These are phyloP conservation scores for Apamea crenata DNA, from an alignment of 2,888 invertebrate genomes.

Conservation along the genomic window DNA sequence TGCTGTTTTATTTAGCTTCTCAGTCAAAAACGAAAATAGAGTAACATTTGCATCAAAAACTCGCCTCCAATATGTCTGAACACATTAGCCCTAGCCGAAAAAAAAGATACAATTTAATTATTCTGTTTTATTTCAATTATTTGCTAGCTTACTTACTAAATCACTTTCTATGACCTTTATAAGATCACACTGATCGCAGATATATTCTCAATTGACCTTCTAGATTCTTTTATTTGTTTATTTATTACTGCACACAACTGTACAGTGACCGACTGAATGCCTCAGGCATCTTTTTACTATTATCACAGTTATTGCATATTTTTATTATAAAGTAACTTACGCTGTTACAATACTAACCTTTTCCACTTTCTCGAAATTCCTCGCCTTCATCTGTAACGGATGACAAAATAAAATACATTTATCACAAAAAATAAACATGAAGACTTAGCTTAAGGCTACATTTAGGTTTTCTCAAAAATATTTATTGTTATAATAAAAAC, in stretches of 20 bases:
- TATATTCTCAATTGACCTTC: background rate
- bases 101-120: constrained; percentile 79
- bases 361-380: constrained; percentile 99
- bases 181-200: constrained; percentile 31
- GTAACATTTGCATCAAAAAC: constrained; percentile 76
- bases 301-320: constrained; percentile 71
- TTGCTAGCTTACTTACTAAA: constrained; percentile 53
- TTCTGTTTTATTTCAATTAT: constrained; percentile 81
- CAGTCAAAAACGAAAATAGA: background rate
- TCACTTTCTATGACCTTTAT: constrained; percentile 8
- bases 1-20: background rate
- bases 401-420: background rate
- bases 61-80: constrained; percentile 89
- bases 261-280: background rate
- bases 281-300: background rate
- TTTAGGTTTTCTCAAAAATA: background rate
- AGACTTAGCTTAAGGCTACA: background rate
- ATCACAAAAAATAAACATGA: background rate
- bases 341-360: constrained; percentile 93
- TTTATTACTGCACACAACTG: constrained; percentile 27
- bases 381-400: constrained; percentile 96
- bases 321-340: constrained; percentile 69
- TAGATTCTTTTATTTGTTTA: background rate
- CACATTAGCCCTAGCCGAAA: constrained; percentile 88
- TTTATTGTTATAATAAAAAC: background rate